Percentiles rank a stretch among this genome's conserved stretches.
phyloP scores from a whole-genome alignment of 2,797 vertebrate genomes.

The Myioborus miniatus region DNA sequence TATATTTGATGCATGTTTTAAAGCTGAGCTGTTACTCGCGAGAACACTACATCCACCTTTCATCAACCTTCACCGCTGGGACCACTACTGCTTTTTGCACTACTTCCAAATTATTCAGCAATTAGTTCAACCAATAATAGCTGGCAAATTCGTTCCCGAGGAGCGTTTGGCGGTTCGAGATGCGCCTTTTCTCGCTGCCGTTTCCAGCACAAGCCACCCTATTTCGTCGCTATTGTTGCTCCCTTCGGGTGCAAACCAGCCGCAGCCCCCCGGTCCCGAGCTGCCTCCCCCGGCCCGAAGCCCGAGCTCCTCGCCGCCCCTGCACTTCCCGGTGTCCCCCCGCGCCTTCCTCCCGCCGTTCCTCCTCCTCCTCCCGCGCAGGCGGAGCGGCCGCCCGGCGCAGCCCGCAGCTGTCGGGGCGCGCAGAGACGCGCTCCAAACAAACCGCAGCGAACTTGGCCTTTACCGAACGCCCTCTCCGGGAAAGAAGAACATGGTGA shows the following conservation, averaged over 20 bases:
- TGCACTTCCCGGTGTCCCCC: neutral
- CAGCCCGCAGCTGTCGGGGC: neutral
- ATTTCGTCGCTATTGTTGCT: neutral
- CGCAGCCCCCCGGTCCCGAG: neutral
- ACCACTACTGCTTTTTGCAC: neutral
- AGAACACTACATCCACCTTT: neutral
- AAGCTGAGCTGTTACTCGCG: neutral
- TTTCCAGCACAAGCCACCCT: neutral
- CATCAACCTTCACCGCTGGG: slow-evolving; percentile 6
- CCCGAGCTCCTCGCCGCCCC: neutral
- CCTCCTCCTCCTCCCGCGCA: neutral
- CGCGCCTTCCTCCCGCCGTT: neutral
- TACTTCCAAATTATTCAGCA: slow-evolving; percentile 1
- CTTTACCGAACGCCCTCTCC: neutral
- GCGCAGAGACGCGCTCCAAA: neutral
- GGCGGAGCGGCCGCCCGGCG: neutral
- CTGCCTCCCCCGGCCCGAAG: neutral
- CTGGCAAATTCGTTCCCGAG: neutral
- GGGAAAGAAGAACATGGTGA: neutral
- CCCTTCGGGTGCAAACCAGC: neutral
- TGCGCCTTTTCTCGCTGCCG: neutral
- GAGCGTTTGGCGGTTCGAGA: neutral
- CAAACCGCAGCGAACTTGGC: neutral
- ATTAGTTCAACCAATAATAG: neutral
- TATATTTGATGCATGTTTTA: neutral